Conservation (phyloP, 2,113 vertebrate species). For the Nesoenas mayeri region DNA sequence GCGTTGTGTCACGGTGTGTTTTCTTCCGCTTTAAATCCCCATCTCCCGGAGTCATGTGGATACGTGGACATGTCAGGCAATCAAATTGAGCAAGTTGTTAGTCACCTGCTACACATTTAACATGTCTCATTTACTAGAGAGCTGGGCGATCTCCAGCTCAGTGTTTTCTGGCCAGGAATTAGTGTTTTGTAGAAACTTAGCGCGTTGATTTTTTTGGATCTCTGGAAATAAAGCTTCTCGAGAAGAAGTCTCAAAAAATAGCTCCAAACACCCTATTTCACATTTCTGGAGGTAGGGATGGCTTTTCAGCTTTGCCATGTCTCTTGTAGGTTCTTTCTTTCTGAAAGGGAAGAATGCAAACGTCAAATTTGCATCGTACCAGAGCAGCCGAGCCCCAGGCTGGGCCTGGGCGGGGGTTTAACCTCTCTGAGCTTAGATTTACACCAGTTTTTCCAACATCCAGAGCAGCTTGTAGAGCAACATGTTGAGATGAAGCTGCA, state of each 20-base stretch:
- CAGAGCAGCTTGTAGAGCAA: background rate
- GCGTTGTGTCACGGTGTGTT: background rate
- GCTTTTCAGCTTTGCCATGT: background rate
- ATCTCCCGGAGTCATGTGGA: rapidly evolving
- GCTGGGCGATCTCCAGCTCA: background rate
- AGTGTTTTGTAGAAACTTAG: background rate
- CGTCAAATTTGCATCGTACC: background rate
- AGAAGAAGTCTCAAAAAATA: background rate
- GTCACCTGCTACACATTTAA: background rate
- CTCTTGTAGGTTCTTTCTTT: background rate
- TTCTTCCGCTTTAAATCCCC: background rate
- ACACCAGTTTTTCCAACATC: background rate
- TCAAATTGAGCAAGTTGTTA: background rate
- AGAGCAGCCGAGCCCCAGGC: rapidly evolving
- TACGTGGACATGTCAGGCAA: background rate
- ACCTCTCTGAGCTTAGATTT: background rate
- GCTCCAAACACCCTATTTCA: background rate
- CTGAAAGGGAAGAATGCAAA: background rate
- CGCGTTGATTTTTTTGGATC: background rate
- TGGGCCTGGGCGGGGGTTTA: background rate
- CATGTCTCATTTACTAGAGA: background rate
- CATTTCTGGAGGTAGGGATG: background rate
- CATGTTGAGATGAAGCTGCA: background rate
- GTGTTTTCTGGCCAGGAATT: background rate
- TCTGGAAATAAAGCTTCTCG: background rate